phyloP scores from a whole-genome alignment of 64 coral and sea anemone genomes.

The Orbicella faveolata region DNA sequence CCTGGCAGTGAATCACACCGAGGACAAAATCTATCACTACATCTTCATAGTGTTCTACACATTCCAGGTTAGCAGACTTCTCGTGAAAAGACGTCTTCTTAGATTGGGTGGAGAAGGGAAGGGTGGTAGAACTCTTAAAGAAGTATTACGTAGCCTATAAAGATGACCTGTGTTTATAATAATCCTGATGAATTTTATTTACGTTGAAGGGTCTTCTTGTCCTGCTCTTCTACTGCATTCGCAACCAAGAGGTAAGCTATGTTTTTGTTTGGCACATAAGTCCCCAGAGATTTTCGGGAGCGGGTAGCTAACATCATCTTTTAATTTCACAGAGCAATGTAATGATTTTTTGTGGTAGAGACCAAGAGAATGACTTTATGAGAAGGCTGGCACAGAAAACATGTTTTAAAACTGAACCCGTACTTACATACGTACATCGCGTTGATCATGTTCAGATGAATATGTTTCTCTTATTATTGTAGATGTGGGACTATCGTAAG shows the following conservation, averaged over 20 bases:
- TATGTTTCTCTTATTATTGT: neutral
- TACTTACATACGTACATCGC: too few relatives aligned
- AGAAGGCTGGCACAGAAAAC: too few relatives aligned
- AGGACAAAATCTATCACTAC: conserved; percentile 71
- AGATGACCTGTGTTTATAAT: too few relatives aligned
- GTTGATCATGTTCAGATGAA: too few relatives aligned
- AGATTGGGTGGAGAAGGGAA: too few relatives aligned
- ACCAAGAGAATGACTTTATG: too few relatives aligned
- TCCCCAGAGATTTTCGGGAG: too few relatives aligned
- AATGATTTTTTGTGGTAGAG: too few relatives aligned
- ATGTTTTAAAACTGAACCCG: too few relatives aligned
- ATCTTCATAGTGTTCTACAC: conserved; percentile 83
- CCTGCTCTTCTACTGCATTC: conserved; percentile 73
- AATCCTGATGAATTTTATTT: neutral
- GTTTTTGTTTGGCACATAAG: neutral
- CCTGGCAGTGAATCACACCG: conserved; percentile 72
- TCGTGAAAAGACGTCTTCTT: neutral
- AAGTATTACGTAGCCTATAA: too few relatives aligned
- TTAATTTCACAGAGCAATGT: neutral
- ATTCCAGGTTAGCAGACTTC: conserved; percentile 63
- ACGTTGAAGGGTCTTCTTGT: conserved; percentile 62
- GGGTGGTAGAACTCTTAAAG: too few relatives aligned
- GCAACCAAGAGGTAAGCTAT: conserved; percentile 68
- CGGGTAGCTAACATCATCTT: neutral
- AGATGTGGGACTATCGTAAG: conserved; percentile 78